These are phyloP conservation scores for Cotesia typhae DNA, from an alignment of 1,140 invertebrate species.

Conservation along the genomic window DNA sequence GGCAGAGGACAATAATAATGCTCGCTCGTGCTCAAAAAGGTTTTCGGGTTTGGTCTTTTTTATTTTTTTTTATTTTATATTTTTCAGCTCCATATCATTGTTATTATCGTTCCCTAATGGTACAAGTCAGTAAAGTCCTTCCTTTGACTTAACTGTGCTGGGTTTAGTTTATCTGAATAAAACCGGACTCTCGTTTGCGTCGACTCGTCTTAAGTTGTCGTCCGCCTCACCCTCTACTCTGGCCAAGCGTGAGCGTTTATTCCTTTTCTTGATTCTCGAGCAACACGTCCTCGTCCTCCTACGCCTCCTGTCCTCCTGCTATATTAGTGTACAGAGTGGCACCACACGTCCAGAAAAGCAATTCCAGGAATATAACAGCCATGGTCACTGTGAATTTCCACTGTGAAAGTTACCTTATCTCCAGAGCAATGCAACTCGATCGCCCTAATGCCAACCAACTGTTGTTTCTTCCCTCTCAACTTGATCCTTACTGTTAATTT, in stretches of 20 bases:
- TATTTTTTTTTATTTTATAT: neutral
- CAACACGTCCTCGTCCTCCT: conserved; percentile 11
- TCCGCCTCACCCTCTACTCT: neutral
- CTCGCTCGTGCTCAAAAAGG: conserved; percentile 33
- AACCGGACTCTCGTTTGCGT: neutral
- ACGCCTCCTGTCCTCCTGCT: neutral
- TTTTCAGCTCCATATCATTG: conserved; percentile 19
- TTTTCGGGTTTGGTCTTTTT: conserved; percentile 15
- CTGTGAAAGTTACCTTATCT: conserved; percentile 13
- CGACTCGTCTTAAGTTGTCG: neutral
- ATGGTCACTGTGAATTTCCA: conserved; percentile 3
- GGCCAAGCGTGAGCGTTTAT: too few species aligned
- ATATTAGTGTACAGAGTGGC: too few species aligned
- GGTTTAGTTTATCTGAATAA: neutral
- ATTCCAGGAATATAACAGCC: neutral
- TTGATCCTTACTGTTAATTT: too few species aligned
- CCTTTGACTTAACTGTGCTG: neutral
- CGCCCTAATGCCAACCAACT: too few species aligned
- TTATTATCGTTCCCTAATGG: conserved; percentile 31
- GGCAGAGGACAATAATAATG: conserved; percentile 29
- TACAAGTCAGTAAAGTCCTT: conserved; percentile 22
- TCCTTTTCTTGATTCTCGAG: neutral
- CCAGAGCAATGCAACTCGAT: too few species aligned
- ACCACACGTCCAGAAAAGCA: conserved; percentile 5
- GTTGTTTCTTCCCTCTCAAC: too few species aligned